phyloP scores from a whole-genome alignment of 2,113 vertebrate genomes.

The Poeciliopsis occidentalis region DNA sequence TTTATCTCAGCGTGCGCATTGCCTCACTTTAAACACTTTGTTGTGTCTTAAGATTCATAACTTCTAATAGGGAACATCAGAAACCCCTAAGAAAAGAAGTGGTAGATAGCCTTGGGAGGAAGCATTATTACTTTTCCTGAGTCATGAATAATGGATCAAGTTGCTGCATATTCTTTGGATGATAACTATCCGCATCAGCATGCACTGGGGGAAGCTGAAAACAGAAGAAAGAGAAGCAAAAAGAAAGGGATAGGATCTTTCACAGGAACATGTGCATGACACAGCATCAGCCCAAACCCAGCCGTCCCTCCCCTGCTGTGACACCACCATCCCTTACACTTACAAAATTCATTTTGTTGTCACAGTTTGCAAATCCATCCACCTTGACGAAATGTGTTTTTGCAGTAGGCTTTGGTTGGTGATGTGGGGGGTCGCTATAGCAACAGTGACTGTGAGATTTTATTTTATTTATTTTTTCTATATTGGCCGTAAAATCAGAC shows the following conservation, averaged over 20 bases:
- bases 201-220: conserved; percentile 12
- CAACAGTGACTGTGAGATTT: conserved; percentile 27
- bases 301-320: conserved; percentile 7
- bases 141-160: conserved; percentile 70
- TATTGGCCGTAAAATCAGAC: no score
- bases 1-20: conserved; percentile 19
- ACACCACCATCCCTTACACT: conserved; percentile 1
- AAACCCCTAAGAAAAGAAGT: conserved; percentile 21
- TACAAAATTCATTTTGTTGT: conserved; percentile 19
- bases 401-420: conserved; percentile 17
- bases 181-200: conserved; percentile 39
- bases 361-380: conserved; percentile 38
- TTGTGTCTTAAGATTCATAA: conserved; percentile 36
- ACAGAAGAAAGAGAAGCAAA: conserved; percentile 23
- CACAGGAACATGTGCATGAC: background rate
- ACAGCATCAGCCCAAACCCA: conserved; percentile 7
- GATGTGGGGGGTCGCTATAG: conserved; percentile 34
- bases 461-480: conserved; percentile 2
- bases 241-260: conserved; percentile 29
- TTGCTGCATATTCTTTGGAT: conserved; percentile 56
- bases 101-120: conserved; percentile 37
- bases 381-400: conserved; percentile 33
- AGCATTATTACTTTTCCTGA: conserved; percentile 67
- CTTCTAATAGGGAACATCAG: conserved; percentile 55
- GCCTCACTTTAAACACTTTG: conserved; percentile 32